Conservation (phyloP, 2,113 vertebrate genomes). For the Cheilinus undulatus region DNA sequence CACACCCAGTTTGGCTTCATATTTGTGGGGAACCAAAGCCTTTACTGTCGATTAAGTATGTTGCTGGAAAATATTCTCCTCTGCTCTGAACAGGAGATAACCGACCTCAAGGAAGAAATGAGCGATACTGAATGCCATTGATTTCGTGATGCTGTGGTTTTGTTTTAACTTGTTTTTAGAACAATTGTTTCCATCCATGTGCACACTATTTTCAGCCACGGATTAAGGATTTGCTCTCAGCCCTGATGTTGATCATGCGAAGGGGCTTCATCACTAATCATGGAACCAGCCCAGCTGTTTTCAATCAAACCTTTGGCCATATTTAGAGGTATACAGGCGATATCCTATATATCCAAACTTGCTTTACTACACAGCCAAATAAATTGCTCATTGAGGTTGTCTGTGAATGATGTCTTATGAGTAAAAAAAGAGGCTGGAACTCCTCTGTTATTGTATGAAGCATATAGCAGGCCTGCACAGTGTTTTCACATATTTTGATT, state of each 20-base stretch:
- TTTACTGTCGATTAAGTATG: constrained; percentile 3
- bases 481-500: constrained; percentile 21
- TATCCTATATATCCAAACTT: constrained; percentile 22
- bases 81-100: constrained; percentile 4
- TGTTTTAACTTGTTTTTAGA: constrained; percentile 6
- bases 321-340: constrained; percentile 21
- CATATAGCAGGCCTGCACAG: constrained; percentile 28
- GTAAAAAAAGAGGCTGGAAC: constrained; percentile 55
- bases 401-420: constrained; percentile 29
- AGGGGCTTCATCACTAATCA: constrained; percentile 11
- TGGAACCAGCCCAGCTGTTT: constrained; percentile 21
- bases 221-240: constrained; percentile 16
- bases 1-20: background rate
- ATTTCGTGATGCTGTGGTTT: constrained; percentile 47
- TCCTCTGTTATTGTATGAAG: constrained; percentile 40
- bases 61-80: constrained; percentile 4
- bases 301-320: constrained; percentile 41
- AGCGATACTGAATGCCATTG: constrained; percentile 18
- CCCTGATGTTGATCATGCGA: constrained; percentile 22
- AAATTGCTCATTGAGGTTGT: constrained; percentile 28
- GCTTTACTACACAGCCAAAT: constrained; percentile 64
- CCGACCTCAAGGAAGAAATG: background rate
- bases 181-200: background rate
- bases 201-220: background rate
- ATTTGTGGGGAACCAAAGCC: constrained; percentile 38